phyloP scores from a whole-genome alignment of 2,888 invertebrate genomes.

The Dicyrtoma fusca region DNA sequence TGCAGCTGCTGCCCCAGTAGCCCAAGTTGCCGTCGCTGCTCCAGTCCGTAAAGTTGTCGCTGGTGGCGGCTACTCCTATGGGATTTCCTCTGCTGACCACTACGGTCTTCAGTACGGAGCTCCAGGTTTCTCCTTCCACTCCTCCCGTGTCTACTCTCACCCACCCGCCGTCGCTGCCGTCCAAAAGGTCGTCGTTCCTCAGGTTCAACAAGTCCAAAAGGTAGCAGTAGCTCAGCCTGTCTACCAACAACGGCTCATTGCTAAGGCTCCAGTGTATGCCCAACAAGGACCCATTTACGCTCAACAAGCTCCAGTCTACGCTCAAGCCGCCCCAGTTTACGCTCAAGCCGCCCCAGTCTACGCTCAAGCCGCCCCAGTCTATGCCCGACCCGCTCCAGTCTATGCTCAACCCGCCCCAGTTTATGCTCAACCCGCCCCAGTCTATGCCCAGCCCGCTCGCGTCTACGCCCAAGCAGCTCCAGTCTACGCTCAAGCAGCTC shows the following conservation, averaged over 20 bases:
- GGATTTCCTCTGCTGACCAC: conserved; percentile 19
- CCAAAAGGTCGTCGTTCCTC: background rate
- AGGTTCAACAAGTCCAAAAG: conserved; percentile 20
- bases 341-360: conserved; percentile 12
- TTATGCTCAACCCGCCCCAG: conserved; percentile 28
- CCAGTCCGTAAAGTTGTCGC: conserved; percentile 21
- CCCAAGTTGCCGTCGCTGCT: background rate
- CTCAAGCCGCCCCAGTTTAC: conserved; percentile 9
- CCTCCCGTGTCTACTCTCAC: conserved; percentile 11
- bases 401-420: conserved; percentile 28
- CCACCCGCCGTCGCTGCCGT: conserved; percentile 20
- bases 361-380: background rate
- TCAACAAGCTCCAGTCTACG: conserved; percentile 9
- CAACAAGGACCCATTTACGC: conserved; percentile 12
- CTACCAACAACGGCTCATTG: conserved; percentile 33
- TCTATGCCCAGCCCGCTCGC: conserved; percentile 32
- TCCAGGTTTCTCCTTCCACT: conserved; percentile 15
- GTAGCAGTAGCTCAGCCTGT: conserved; percentile 21
- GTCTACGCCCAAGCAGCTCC: conserved; percentile 31
- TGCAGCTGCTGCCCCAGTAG: background rate
- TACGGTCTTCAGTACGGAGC: conserved; percentile 21
- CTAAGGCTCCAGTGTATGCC: too few species aligned
- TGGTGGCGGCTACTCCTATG: conserved; percentile 19
- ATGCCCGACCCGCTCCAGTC: background rate
- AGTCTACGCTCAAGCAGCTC: conserved; percentile 28